Conservation (phyloP, 2,113 vertebrate genomes). For the Salvelinus fontinalis region DNA sequence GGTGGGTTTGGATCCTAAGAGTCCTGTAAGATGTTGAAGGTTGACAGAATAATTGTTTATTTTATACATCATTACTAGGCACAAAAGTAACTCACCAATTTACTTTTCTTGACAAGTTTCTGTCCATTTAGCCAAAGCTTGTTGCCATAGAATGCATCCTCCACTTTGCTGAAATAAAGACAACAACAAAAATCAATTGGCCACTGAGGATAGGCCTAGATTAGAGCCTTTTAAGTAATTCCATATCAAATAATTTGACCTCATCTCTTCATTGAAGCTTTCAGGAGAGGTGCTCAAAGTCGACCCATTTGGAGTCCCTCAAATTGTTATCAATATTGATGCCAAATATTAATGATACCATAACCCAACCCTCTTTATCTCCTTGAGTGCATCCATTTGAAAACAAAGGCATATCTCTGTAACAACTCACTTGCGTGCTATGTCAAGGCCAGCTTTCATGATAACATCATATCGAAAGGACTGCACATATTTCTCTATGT, state of each 20-base stretch:
- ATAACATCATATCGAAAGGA: constrained; percentile 89
- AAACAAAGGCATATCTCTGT: not conserved
- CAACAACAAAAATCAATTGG: not conserved
- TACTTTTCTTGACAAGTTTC: constrained; percentile 94
- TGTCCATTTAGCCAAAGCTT: constrained; percentile 92
- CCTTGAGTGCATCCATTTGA: not conserved
- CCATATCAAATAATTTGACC: too few species aligned
- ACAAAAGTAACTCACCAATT: constrained; percentile 78
- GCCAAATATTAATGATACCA: too few species aligned
- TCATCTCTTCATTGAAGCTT: too few species aligned
- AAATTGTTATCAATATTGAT: not conserved
- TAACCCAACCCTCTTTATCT: too few species aligned
- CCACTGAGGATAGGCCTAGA: too few species aligned
- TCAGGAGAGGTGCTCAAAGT: too few species aligned
- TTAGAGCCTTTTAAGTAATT: too few species aligned
- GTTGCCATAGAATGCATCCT: constrained; percentile 92
- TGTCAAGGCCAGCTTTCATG: constrained; percentile 87
- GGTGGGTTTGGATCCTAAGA: too few species aligned
- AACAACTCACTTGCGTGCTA: constrained; percentile 88
- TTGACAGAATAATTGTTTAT: too few species aligned
- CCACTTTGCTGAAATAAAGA: constrained; percentile 84
- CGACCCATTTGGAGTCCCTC: too few species aligned
- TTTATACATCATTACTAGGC: too few species aligned
- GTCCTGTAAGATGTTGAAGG: not conserved
- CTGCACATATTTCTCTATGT: constrained; percentile 84